Percentiles rank a stretch among this genome's conserved stretches.
These are phyloP conservation scores for Zootermopsis nevadensis DNA, from an alignment of 2,888 invertebrate genomes.

Conservation along the genomic window DNA sequence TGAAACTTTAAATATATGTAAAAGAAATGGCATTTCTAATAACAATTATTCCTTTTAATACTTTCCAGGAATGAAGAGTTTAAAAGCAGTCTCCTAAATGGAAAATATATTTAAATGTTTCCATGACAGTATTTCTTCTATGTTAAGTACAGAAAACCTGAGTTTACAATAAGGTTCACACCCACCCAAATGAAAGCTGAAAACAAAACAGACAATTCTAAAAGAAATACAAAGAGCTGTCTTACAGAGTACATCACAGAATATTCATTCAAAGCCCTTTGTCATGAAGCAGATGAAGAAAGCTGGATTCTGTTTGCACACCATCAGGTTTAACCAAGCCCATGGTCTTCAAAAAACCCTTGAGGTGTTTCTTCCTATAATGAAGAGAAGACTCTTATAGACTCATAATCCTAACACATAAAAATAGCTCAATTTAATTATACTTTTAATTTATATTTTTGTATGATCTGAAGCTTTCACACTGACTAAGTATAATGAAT, in stretches of 20 bases:
- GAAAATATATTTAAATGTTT: too few relatives aligned
- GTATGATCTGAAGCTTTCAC: too few relatives aligned
- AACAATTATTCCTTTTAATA: too few relatives aligned
- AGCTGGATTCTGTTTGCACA: conserved; percentile 22
- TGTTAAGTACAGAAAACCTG: conserved; percentile 13
- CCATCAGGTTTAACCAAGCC: conserved; percentile 80
- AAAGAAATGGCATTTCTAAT: too few relatives aligned
- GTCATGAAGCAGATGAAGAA: conserved; percentile 16
- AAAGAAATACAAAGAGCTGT: neutral
- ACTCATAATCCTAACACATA: neutral
- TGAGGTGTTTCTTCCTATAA: conserved; percentile 99
- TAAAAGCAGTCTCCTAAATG: too few relatives aligned
- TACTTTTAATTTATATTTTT: too few relatives aligned
- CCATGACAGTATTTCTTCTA: too few relatives aligned
- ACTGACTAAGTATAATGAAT: too few relatives aligned
- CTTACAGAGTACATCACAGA: conserved; percentile 25
- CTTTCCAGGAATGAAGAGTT: too few relatives aligned
- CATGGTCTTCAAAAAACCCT: conserved; percentile 99
- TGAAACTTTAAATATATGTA: too few relatives aligned
- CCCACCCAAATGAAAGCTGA: neutral
- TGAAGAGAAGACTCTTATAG: conserved; percentile 61
- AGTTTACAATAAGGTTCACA: neutral
- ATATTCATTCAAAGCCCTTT: conserved; percentile 35
- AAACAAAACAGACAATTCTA: too few relatives aligned
- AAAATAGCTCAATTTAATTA: too few relatives aligned